Base-by-base conservation (phyloP, 2,888 invertebrate species). In the Sympetrum striolatum region DNA sequence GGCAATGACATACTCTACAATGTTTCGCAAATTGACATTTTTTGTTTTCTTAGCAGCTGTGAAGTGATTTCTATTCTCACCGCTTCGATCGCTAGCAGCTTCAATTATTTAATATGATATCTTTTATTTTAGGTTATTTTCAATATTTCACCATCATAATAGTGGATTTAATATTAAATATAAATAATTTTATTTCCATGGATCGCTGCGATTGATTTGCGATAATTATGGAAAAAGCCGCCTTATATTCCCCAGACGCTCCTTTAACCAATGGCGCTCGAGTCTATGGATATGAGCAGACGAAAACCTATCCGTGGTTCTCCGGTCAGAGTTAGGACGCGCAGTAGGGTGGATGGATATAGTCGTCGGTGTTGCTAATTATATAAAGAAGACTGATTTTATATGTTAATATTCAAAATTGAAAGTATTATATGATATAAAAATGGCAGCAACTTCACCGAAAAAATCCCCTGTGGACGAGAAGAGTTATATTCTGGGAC, bases 31-130 rank as follows among this genome's bases (percentile, higher is more conserved):
- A 18, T 86, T 60, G 86, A 86, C 86, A 86, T 86, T 86, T 86
- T 86, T 86, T 86, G 86, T 86, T 86, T 86, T 82, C 82, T 86
- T 86, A 86, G 86, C 86, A 86, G 86, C 60, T 86, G 86, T 25
- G 35, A 37, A 37, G 37, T 86, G 60, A 60, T 86, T 86, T 60
- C n/a, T 12, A 22, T 86, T 4, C n/a, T 22, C 60, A 35, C 86
- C 86, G 60, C 86, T 60, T 37, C 37, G 37, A 64, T 86, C 86
- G 86, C 86, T 86, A 37, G 60, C 86, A 60, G 86, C 58, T 35
- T 60, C n/a, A 22, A 31, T 35, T 18, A 86, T 8, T 86, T 60
- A 60, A 64, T 60, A 37, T 64, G 86, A 60, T 25, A 35, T n/a
- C 6, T 14, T 64, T 60, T 18, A 53, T 2, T 31, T 25, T 3